Evolutionary conservation across 2,797 vertebrate genomes (phyloP).

Genomic region (Bovichtus diacanthus): DNA sequence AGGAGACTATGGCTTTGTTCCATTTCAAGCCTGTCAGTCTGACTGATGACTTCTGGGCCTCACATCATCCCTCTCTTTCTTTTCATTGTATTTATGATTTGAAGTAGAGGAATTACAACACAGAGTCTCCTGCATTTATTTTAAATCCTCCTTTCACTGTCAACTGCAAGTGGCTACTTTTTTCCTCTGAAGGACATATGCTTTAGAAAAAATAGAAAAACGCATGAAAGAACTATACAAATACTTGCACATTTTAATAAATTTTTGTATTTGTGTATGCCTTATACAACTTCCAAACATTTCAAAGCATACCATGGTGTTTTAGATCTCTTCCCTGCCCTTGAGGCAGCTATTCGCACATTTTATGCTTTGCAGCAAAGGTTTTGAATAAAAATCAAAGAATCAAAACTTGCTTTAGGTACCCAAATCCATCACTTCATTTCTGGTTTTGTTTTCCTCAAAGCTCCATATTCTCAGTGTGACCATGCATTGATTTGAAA

Average conservation of each 20-base stretch:
- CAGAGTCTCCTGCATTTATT: constrained; percentile 63
- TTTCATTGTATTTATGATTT: constrained; percentile 79
- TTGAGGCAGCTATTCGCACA: constrained; percentile 18
- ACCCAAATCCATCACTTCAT: constrained; percentile 27
- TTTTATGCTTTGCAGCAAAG: constrained; percentile 31
- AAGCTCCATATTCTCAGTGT: constrained; percentile 11
- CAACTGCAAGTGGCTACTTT: constrained; percentile 45
- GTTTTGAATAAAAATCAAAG: constrained; percentile 25
- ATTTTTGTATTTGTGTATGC: constrained; percentile 16
- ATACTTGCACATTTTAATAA: constrained; percentile 8
- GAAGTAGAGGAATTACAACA: constrained; percentile 70
- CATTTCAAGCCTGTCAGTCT: constrained; percentile 81
- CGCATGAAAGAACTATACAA: neutral
- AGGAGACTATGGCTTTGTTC: constrained; percentile 74
- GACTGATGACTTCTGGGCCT: constrained; percentile 77
- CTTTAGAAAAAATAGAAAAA: constrained; percentile 34
- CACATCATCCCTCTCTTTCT: constrained; percentile 71
- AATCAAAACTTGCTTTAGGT: constrained; percentile 18
- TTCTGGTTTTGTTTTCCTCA: constrained; percentile 18
- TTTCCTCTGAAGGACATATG: constrained; percentile 28
- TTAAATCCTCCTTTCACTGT: constrained; percentile 60
- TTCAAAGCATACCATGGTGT: constrained; percentile 6
- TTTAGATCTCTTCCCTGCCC: constrained; percentile 14
- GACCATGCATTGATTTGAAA: constrained; percentile 7
- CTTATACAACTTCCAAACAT: constrained; percentile 35